Base-by-base conservation (phyloP, 2,888 invertebrate species). In the Laothoe populi region DNA sequence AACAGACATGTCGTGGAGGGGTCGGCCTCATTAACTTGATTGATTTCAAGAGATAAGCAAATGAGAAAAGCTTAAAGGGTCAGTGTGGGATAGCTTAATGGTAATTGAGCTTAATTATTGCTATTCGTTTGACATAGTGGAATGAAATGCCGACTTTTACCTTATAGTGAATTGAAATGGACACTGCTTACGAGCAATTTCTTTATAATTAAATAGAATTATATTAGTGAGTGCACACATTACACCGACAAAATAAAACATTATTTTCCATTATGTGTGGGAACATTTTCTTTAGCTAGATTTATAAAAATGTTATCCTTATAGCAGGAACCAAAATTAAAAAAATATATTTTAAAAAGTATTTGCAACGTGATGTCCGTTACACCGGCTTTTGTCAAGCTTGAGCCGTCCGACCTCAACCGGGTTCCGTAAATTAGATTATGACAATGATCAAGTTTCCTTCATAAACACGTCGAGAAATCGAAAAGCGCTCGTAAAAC, bases 401-500 rank as follows among this genome's bases (percentile, higher is more conserved):
- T 31, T 16, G 53, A 53, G 31, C 53, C 16, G 53, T 16, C 19
- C 31, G 19, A 31, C 10, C 10, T 19, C 31, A 31, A 53, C 31
- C 53, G 53, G 53, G 53, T 53, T 53, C 53, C 35, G 53, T 53
- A 35, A 35, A 53, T 53, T 53, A 53, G 53, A 53, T 35, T 53
- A 53, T 53, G 53, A 79, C 77, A 81, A 78, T 71, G 70, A 67
- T 70, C 74, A 44, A 19, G 8, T 72, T 75, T 79, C 75, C 74
- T 72, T 70, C 75, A 78, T 80, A 84, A 86, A 86, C 77, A 77
- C 66, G 82, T 81, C 81, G 81, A 82, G 82, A 83, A 83, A 85
- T 83, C 82, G 79, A 83, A 84, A 83, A 84, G 77, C 70, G 77
- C 73, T 79, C 83, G 74, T 87, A 87, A 88, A 88, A 78, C 81